Percentiles rank a stretch among this genome's conserved stretches.
These are phyloP conservation scores for Eupithecia exiguata DNA, from an alignment of 2,888 invertebrate genomes.

Conservation along the genomic window DNA sequence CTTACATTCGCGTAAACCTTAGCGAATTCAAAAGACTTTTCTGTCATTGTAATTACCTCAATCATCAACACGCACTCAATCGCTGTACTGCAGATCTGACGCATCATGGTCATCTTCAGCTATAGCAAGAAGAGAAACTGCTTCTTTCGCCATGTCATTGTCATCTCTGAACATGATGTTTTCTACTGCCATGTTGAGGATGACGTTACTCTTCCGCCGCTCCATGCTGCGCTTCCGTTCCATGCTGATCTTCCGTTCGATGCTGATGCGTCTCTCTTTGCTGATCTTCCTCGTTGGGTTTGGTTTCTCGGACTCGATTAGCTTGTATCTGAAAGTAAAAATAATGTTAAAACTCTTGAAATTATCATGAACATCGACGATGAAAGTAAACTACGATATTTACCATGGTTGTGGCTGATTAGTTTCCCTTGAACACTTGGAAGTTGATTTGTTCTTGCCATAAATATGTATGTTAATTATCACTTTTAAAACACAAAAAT, in stretches of 20 bases:
- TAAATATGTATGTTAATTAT: too few species aligned
- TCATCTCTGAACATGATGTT: constrained; percentile 60
- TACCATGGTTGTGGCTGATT: not conserved
- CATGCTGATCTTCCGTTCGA: constrained; percentile 46
- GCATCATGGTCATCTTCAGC: constrained; percentile 64
- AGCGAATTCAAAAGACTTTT: not conserved
- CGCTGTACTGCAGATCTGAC: constrained; percentile 56
- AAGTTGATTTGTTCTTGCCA: not conserved
- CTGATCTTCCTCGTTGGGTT: constrained; percentile 48
- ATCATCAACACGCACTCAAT: constrained; percentile 36
- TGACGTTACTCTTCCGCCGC: constrained; percentile 57
- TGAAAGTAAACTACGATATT: not conserved
- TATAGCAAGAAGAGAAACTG: constrained; percentile 66
- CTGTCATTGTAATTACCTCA: not conserved
- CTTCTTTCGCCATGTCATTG: constrained; percentile 65
- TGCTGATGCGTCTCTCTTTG: constrained; percentile 42
- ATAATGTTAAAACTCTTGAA: not conserved
- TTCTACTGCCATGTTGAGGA: constrained; percentile 58
- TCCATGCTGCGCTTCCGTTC: constrained; percentile 47
- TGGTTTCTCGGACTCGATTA: constrained; percentile 50
- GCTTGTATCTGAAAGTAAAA: constrained; percentile 53
- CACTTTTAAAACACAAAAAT: not conserved
- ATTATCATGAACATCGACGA: not conserved
- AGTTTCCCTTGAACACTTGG: not conserved
- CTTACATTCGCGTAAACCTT: not conserved